Conservation (phyloP, 2,797 vertebrate genomes). For the Acipenser oxyrinchus region DNA sequence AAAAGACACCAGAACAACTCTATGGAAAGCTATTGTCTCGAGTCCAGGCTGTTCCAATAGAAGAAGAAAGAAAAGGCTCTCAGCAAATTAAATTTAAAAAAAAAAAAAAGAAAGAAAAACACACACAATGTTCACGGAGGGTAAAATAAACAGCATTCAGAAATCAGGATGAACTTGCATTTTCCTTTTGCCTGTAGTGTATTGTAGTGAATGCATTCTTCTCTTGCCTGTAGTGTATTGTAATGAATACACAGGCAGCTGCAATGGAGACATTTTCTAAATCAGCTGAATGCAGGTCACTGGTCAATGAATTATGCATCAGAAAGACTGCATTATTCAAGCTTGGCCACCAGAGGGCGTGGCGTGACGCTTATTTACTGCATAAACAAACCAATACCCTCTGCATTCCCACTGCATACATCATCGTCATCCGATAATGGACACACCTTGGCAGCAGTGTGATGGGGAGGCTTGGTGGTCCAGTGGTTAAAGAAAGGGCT, state of each 20-base stretch:
- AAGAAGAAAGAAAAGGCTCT: slow-evolving; percentile 16
- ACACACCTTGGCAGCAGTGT: no score
- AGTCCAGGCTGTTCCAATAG: background rate
- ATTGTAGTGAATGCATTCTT: no score
- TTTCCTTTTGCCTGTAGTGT: no score
- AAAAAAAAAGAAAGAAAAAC: slow-evolving; percentile 33
- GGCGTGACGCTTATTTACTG: slow-evolving; percentile 28
- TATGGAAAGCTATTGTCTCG: slow-evolving; percentile 8
- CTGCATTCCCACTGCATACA: no score
- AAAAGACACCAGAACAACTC: background rate
- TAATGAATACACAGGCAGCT: background rate
- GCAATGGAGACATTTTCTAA: slow-evolving; percentile 20
- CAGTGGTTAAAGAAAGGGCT: no score
- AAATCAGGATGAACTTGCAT: background rate
- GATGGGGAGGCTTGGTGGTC: no score
- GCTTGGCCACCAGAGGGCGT: slow-evolving; percentile 29
- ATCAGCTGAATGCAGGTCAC: slow-evolving; percentile 42
- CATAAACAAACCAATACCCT: background rate
- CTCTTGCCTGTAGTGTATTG: no score
- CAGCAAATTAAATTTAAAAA: slow-evolving; percentile 25
- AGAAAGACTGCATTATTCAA: slow-evolving; percentile 47
- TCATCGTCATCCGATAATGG: no score
- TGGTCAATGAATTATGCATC: slow-evolving; percentile 56
- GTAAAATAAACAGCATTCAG: slow-evolving; percentile 42
- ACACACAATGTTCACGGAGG: slow-evolving; percentile 45